A percentile compares a stretch with the other conserved stretches of the same genome.
Conservation (phyloP, 2,113 vertebrate species). For the Atrichornis clamosus region DNA sequence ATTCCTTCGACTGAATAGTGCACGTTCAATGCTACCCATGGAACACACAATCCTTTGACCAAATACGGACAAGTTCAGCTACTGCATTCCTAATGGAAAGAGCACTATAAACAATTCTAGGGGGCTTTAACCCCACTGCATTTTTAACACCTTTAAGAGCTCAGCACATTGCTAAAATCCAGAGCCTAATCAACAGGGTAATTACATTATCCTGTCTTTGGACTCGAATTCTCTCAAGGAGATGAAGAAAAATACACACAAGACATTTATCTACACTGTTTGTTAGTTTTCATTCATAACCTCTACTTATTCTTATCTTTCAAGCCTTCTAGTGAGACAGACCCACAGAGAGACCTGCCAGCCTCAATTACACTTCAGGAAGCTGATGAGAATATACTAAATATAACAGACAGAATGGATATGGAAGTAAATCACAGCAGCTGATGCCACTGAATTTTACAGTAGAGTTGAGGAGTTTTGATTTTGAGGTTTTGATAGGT, state of each 20-base stretch:
- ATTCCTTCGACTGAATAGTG: neutral
- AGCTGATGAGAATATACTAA: neutral
- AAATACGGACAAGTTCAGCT: neutral
- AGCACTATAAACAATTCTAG: neutral
- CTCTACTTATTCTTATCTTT: neutral
- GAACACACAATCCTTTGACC: neutral
- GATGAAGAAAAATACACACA: neutral
- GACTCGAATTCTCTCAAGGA: neutral
- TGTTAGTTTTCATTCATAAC: neutral
- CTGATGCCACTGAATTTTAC: neutral
- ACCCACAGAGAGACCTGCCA: neutral
- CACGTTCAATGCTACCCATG: neutral
- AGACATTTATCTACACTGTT: neutral
- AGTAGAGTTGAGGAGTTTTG: no score
- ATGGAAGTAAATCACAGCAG: rapidly evolving
- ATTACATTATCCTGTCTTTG: neutral
- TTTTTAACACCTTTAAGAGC: neutral
- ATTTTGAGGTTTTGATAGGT: neutral
- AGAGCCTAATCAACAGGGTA: neutral
- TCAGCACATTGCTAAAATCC: neutral
- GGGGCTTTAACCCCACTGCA: neutral
- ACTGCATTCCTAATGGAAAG: neutral
- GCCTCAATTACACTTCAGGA: neutral
- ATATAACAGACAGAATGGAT: neutral
- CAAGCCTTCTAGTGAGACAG: neutral